Conservation (phyloP, 2,113 vertebrate species). For the Nothoprocta perdicaria region DNA sequence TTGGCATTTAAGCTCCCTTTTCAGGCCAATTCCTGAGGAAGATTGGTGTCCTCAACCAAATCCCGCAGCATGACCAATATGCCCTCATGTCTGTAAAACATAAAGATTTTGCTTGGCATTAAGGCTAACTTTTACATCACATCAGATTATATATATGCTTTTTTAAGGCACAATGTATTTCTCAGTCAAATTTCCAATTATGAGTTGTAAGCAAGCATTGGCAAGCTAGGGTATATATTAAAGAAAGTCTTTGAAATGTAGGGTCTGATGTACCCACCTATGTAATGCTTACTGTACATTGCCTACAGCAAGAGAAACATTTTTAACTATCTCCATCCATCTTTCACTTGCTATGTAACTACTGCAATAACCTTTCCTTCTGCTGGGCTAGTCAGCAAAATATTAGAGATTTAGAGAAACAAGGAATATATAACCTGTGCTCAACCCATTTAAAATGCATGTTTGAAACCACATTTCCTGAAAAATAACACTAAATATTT, state of each 20-base stretch:
- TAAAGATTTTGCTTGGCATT: background rate
- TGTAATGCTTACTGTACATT: background rate
- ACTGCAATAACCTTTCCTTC: background rate
- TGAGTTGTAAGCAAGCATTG: background rate
- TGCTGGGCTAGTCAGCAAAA: background rate
- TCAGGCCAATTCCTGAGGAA: background rate
- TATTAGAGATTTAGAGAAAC: background rate
- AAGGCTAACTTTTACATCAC: background rate
- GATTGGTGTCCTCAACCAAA: background rate
- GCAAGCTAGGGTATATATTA: background rate
- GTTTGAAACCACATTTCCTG: background rate
- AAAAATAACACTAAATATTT: background rate
- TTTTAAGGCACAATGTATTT: background rate
- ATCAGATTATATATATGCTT: background rate
- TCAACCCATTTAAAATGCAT: background rate
- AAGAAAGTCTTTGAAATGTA: background rate
- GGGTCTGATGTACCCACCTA: background rate
- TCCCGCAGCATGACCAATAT: background rate
- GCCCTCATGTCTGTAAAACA: background rate
- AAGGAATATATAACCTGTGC: background rate
- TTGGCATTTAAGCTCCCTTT: background rate
- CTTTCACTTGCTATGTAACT: background rate
- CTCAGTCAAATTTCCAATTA: background rate
- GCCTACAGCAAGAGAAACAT: background rate
- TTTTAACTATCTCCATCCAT: background rate